A percentile compares a stretch with the other conserved stretches of the same genome.
Conservation (phyloP, 2,113 vertebrate species). For the Ondatra zibethicus region DNA sequence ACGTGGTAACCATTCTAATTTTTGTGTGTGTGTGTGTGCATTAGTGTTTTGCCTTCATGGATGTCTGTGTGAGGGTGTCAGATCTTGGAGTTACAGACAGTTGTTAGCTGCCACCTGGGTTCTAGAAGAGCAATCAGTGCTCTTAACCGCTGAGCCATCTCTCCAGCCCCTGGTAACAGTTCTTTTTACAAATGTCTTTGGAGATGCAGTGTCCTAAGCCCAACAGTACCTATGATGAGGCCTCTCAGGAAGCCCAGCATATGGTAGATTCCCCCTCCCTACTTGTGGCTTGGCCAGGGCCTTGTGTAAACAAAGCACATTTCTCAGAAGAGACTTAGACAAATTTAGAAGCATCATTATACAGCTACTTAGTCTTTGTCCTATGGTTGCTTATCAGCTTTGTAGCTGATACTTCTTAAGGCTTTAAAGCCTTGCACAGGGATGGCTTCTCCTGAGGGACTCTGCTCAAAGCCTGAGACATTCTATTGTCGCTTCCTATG, state of each 20-base stretch:
- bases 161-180: not conserved
- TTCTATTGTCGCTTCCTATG: not conserved
- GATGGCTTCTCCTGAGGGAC: not conserved
- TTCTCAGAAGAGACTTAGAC: not conserved
- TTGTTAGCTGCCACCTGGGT: not conserved
- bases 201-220: not conserved
- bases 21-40: not conserved
- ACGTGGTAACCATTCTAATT: not conserved
- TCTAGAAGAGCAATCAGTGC: not conserved
- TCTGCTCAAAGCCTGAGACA: not conserved
- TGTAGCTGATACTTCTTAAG: not conserved
- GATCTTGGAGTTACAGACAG: not conserved
- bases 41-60: not conserved
- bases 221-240: not conserved
- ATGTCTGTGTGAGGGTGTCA: not conserved
- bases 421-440: not conserved
- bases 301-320: not conserved
- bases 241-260: not conserved
- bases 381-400: not conserved
- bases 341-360: not conserved
- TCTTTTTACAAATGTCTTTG: not conserved
- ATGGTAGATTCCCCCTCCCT: not conserved
- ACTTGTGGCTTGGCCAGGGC: not conserved
- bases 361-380: not conserved
- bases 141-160: not conserved